phyloP scores from a whole-genome alignment of 2,888 invertebrate genomes.

The Sesia apiformis region DNA sequence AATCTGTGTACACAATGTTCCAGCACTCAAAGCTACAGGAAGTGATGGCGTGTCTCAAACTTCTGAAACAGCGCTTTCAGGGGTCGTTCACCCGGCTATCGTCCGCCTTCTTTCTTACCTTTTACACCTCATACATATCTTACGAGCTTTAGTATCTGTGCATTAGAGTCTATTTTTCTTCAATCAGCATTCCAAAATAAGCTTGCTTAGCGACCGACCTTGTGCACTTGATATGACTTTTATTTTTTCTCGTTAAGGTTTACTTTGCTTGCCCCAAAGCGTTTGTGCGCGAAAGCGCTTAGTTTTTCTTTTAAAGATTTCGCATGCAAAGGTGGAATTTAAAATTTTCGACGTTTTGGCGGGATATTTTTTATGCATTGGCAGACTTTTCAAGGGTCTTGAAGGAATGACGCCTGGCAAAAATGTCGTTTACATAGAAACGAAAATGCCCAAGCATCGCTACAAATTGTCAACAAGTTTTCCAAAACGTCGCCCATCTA shows the following conservation, averaged over 20 bases:
- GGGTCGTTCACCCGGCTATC: slow-evolving; percentile 50
- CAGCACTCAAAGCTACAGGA: slow-evolving; percentile 37
- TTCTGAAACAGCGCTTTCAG: slow-evolving; percentile 55
- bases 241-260: slow-evolving; percentile 22
- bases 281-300: slow-evolving; percentile 13
- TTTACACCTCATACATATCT: slow-evolving; percentile 15
- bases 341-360: background rate
- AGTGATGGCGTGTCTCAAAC: slow-evolving; percentile 58
- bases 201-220: slow-evolving; percentile 27
- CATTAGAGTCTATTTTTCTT: slow-evolving; percentile 24
- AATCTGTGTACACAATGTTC: background rate
- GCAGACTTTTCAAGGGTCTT: background rate
- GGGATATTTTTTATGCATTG: background rate
- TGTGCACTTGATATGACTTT: slow-evolving; percentile 22
- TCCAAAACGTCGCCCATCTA: too few relatives aligned
- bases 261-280: slow-evolving; percentile 15
- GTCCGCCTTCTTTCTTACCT: slow-evolving; percentile 21
- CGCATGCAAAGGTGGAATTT: background rate
- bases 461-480: too few relatives aligned
- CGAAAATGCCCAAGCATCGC: too few relatives aligned
- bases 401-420: background rate
- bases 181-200: slow-evolving; percentile 4
- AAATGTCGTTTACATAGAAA: background rate
- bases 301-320: slow-evolving; percentile 8
- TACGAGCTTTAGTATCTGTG: slow-evolving; percentile 14